Conservation (phyloP, 2,888 invertebrate genomes). For the Opisthograptis luteolata region DNA sequence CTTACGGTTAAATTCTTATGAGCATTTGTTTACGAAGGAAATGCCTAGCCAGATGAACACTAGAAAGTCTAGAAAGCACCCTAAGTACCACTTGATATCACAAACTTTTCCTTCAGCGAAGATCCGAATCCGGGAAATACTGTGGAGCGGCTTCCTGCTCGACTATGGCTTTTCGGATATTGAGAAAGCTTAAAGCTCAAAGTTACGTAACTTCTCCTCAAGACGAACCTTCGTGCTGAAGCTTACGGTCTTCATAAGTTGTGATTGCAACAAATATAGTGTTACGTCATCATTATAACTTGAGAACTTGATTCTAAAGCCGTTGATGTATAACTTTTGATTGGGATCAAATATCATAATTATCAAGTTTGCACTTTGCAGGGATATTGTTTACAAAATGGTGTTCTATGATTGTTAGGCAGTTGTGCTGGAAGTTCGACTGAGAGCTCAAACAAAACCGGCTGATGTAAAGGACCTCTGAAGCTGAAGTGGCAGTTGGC, state of each 20-base stretch:
- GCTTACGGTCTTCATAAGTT: slow-evolving; percentile 9
- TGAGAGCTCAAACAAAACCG: too few relatives aligned
- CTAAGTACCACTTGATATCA: too few relatives aligned
- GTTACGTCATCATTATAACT: slow-evolving; percentile 47
- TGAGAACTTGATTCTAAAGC: slow-evolving; percentile 10
- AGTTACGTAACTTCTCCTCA: background rate
- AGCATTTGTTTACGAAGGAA: too few relatives aligned
- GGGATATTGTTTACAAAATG: slow-evolving; percentile 2
- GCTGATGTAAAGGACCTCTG: too few relatives aligned
- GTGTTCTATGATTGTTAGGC: background rate
- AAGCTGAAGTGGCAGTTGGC: too few relatives aligned
- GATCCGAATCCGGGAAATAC: too few relatives aligned
- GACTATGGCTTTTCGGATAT: background rate
- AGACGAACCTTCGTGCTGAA: background rate
- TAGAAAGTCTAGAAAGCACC: too few relatives aligned
- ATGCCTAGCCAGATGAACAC: too few relatives aligned
- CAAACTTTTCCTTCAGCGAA: too few relatives aligned
- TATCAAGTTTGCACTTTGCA: background rate
- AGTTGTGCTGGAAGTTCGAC: too few relatives aligned
- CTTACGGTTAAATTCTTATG: too few relatives aligned
- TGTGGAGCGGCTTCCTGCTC: too few relatives aligned
- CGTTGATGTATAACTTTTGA: slow-evolving; percentile 16
- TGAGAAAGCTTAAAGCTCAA: background rate
- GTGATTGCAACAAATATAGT: slow-evolving; percentile 38
- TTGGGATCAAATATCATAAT: slow-evolving; percentile 10